Evolutionary conservation across 2,888 invertebrate species (phyloP).

Genomic region (Dryocosmus kuriphilus): DNA sequence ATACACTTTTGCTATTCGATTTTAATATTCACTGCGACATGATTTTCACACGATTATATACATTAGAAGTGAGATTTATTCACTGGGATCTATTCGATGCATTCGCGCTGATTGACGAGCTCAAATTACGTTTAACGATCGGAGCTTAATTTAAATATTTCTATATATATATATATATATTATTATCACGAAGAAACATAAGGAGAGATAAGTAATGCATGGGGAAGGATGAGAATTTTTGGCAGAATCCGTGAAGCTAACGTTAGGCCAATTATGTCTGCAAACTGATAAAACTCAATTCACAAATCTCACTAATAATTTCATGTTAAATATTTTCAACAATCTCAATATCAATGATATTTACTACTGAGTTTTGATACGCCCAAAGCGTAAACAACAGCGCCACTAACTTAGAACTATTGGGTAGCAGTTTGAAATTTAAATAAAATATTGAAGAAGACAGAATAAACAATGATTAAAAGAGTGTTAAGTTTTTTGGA

Average conservation of each 20-base stretch:
- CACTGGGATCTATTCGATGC: conserved; percentile 34
- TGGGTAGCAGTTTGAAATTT: too few species aligned
- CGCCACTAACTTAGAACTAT: too few species aligned
- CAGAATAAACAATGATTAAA: too few species aligned
- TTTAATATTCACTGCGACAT: conserved; percentile 42
- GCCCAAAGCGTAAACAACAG: too few species aligned
- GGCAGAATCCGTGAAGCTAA: not conserved
- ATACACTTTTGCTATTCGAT: conserved; percentile 22
- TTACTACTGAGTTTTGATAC: too few species aligned
- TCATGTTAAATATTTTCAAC: too few species aligned
- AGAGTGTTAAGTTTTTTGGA: too few species aligned
- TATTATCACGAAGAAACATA: not conserved
- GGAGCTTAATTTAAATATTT: conserved; percentile 17
- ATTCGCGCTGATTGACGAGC: not conserved
- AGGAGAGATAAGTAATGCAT: not conserved
- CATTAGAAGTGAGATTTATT: conserved; percentile 27
- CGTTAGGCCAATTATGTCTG: too few species aligned
- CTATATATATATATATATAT: conserved; percentile 42
- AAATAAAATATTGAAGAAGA: too few species aligned
- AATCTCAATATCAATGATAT: too few species aligned
- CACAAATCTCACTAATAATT: too few species aligned
- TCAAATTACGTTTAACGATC: not conserved
- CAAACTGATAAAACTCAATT: too few species aligned
- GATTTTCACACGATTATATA: conserved; percentile 36
- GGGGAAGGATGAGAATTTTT: not conserved